phyloP scores from a whole-genome alignment of 1,140 invertebrate genomes.

The Trypoxylus dichotomus region DNA sequence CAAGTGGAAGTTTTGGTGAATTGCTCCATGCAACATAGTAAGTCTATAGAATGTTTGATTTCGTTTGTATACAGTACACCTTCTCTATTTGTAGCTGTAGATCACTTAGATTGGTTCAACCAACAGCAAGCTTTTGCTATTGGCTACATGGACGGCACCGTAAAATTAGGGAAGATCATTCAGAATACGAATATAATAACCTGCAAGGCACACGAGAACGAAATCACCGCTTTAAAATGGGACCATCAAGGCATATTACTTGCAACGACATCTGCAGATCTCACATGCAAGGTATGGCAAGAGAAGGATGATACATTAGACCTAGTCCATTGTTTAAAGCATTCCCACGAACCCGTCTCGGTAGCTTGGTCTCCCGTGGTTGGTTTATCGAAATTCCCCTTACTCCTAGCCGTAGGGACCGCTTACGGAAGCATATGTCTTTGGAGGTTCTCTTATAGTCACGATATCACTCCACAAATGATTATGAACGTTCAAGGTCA shows the following conservation, averaged over 20 bases:
- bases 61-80: neutral
- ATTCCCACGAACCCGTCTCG: constrained; percentile 53
- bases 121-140: constrained; percentile 61
- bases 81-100: constrained; percentile 56
- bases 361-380: constrained; percentile 57
- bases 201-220: constrained; percentile 58
- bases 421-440: constrained; percentile 58
- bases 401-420: constrained; percentile 56
- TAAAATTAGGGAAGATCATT: constrained; percentile 56
- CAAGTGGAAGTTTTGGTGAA: constrained; percentile 54
- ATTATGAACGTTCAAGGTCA: constrained; percentile 59
- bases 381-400: constrained; percentile 47
- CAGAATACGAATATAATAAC: constrained; percentile 52
- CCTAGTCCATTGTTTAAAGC: constrained; percentile 51
- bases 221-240: constrained; percentile 55
- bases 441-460: constrained; percentile 56
- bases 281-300: constrained; percentile 56
- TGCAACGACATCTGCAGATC: constrained; percentile 56
- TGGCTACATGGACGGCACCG: constrained; percentile 61
- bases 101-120: constrained; percentile 60
- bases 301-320: constrained; percentile 51
- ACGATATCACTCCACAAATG: constrained; percentile 45
- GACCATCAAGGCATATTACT: constrained; percentile 56
- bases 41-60: constrained; percentile 33
- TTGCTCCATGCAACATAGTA: constrained; percentile 54